These are phyloP conservation scores for Montipora capricornis DNA, from an alignment of 64 coral and sea anemone species.

Conservation along the genomic window DNA sequence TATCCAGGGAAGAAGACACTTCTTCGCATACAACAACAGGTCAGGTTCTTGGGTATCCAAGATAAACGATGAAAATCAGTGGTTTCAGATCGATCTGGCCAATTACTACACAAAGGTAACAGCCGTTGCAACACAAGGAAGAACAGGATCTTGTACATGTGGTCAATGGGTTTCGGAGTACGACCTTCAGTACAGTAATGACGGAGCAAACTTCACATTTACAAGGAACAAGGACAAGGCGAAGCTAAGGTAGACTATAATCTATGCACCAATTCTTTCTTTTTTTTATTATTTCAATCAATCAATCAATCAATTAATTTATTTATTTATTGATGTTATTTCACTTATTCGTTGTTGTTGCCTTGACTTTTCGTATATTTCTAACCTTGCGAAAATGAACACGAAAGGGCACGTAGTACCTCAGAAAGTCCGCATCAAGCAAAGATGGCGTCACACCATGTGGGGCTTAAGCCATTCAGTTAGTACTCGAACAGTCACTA, in stretches of 20 bases:
- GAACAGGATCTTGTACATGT: background rate
- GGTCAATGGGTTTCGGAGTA: constrained; percentile 43
- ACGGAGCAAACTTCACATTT: background rate
- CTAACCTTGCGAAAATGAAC: too few species aligned
- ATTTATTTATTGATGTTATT: too few species aligned
- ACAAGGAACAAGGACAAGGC: background rate
- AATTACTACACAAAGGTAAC: constrained; percentile 17
- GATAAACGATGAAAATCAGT: constrained; percentile 34
- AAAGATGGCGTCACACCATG: too few species aligned
- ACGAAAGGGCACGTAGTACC: too few species aligned
- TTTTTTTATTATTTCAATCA: too few species aligned
- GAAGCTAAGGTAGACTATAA: background rate
- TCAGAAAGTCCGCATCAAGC: too few species aligned
- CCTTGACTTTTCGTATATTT: too few species aligned
- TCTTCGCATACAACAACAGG: background rate
- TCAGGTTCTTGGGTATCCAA: constrained; percentile 30
- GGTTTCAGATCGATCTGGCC: constrained; percentile 59
- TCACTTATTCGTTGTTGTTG: too few species aligned
- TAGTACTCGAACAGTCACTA: too few species aligned
- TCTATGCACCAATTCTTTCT: too few species aligned
- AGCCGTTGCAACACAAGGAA: constrained; percentile 12
- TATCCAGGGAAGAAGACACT: constrained; percentile 30
- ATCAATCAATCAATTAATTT: too few species aligned
- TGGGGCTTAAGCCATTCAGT: too few species aligned
- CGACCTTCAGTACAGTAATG: constrained; percentile 2